Conservation (phyloP, 2,797 vertebrate species). For the Melopsittacus undulatus region DNA sequence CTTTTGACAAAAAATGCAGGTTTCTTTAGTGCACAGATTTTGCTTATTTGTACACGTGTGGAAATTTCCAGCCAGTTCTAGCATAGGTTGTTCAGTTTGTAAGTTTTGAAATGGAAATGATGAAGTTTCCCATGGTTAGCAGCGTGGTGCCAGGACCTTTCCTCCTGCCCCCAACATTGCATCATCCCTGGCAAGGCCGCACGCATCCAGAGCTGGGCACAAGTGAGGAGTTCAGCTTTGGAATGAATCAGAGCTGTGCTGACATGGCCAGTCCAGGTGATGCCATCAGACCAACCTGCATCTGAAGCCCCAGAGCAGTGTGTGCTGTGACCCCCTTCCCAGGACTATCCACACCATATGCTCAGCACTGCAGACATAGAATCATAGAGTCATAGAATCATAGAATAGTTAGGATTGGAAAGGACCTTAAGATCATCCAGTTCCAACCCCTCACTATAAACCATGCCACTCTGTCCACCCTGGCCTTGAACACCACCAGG, state of each 20-base stretch:
- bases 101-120: neutral
- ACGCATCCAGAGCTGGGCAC: accelerated
- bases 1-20: neutral
- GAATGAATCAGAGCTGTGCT: neutral
- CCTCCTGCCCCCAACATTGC: neutral
- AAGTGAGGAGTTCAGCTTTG: neutral
- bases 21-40: neutral
- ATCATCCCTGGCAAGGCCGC: neutral
- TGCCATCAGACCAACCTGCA: accelerated
- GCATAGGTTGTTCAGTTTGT: neutral
- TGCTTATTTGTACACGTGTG: neutral
- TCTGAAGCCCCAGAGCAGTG: neutral
- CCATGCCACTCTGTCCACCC: too few relatives aligned
- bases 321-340: neutral
- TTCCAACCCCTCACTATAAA: too few relatives aligned
- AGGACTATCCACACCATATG: accelerated
- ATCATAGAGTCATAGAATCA: too few relatives aligned
- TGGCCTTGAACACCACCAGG: too few relatives aligned
- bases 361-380: neutral
- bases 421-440: too few relatives aligned
- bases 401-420: too few relatives aligned
- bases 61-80: neutral
- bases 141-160: neutral
- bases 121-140: neutral
- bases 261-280: too few relatives aligned